phyloP scores from a whole-genome alignment of 2,888 invertebrate genomes.

The Desoria tigrina region DNA sequence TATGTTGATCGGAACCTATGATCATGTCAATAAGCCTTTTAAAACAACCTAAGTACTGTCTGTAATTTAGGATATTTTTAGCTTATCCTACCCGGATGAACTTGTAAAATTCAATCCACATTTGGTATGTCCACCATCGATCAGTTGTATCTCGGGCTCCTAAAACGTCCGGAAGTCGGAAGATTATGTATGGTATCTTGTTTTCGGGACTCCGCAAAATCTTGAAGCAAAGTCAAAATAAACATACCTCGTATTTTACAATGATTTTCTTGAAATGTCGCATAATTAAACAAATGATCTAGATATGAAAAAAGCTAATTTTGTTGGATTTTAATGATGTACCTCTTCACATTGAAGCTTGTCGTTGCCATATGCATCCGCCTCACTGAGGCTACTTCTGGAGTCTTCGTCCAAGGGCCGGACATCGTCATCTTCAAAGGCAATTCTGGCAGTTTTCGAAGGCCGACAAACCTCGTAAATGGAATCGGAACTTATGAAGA shows the following conservation, averaged over 20 bases:
- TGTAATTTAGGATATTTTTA: too few species aligned
- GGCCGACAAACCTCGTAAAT: constrained; percentile 59
- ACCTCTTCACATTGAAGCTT: constrained; percentile 59
- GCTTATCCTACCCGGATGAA: constrained; percentile 49
- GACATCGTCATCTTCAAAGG: constrained; percentile 57
- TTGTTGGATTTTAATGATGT: constrained; percentile 5
- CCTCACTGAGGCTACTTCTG: constrained; percentile 53
- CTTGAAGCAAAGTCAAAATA: constrained; percentile 16
- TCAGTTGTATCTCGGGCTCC: constrained; percentile 59
- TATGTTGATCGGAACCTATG: constrained; percentile 54
- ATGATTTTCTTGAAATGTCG: too few species aligned
- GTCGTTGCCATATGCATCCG: constrained; percentile 58
- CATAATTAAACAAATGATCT: too few species aligned
- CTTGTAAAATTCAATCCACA: constrained; percentile 57
- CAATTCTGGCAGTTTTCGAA: constrained; percentile 28
- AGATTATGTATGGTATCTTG: constrained; percentile 55
- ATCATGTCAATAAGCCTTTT: not conserved
- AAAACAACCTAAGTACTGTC: too few species aligned
- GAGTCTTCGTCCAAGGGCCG: constrained; percentile 56
- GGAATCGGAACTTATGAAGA: constrained; percentile 60
- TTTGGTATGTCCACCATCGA: constrained; percentile 59
- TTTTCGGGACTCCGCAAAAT: constrained; percentile 28
- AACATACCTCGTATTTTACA: too few species aligned
- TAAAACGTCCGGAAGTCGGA: constrained; percentile 60
- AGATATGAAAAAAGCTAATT: too few species aligned